phyloP scores from a whole-genome alignment of 2,888 invertebrate species.

The Troilus luridus region DNA sequence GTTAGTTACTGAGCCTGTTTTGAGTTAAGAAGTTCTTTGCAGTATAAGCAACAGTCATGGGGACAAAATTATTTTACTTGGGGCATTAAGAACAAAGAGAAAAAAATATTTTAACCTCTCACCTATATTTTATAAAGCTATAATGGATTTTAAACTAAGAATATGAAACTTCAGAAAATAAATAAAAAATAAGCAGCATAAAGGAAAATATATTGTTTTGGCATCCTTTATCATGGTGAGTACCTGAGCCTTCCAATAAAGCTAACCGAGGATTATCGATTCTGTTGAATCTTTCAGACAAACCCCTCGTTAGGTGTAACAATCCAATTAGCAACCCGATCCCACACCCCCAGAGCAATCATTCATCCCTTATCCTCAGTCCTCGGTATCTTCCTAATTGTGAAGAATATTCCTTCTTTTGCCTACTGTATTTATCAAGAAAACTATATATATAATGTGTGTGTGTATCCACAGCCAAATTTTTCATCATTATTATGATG shows the following conservation, averaged over 20 bases:
- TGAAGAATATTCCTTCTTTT: not conserved
- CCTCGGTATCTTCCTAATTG: not conserved
- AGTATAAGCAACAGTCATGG: no score
- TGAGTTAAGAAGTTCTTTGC: no score
- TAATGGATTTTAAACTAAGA: not conserved
- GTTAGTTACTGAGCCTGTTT: no score
- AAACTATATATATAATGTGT: not conserved
- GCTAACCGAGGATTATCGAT: conserved; percentile 26
- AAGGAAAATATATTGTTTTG: not conserved
- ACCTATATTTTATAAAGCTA: not conserved
- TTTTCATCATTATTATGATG: no score
- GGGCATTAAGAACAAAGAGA: no score
- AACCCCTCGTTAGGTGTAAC: conserved; percentile 33
- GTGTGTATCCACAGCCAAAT: no score
- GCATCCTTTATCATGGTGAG: not conserved
- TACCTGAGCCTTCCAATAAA: conserved; percentile 8
- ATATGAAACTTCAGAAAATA: not conserved
- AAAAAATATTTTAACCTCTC: not conserved
- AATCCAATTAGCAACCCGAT: conserved; percentile 44
- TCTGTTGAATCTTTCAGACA: conserved; percentile 19
- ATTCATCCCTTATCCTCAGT: not conserved
- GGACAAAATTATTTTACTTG: no score
- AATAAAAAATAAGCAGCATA: not conserved
- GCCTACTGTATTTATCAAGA: conserved; percentile 15
- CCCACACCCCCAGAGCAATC: not conserved